These are phyloP conservation scores for Acrobasis suavella DNA, from an alignment of 2,888 invertebrate species.

Conservation along the genomic window DNA sequence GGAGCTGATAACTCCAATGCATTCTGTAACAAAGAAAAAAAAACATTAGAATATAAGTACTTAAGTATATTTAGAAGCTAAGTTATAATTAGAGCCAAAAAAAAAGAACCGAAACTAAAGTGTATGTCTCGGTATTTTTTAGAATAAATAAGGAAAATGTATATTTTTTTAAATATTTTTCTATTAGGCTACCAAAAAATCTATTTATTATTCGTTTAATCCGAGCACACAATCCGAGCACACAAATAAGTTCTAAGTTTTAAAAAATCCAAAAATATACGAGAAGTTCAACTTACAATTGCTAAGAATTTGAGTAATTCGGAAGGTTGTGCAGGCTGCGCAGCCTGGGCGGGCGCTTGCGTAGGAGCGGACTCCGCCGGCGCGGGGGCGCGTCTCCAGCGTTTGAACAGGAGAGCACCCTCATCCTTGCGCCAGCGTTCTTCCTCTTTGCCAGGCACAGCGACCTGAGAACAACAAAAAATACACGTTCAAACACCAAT, in stretches of 20 bases:
- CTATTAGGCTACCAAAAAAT: too few species aligned
- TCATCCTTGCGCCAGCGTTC: conserved; percentile 78
- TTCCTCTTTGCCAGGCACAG: conserved; percentile 76
- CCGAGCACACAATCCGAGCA: too few species aligned
- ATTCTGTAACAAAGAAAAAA: conserved; percentile 85
- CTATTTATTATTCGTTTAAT: too few species aligned
- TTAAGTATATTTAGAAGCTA: not conserved
- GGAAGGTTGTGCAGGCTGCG: conserved; percentile 65
- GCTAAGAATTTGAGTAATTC: conserved; percentile 88
- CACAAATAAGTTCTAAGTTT: too few species aligned
- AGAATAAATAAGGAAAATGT: too few species aligned
- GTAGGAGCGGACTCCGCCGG: conserved; percentile 53
- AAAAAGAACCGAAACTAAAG: too few species aligned
- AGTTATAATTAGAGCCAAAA: conserved; percentile 4
- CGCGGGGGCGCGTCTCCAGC: conserved; percentile 68
- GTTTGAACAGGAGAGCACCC: conserved; percentile 67
- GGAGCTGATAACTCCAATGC: conserved; percentile 95
- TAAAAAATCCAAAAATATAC: not conserved
- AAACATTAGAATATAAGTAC: conserved; percentile 26
- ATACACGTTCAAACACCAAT: conserved; percentile 63
- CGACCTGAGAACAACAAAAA: conserved; percentile 76
- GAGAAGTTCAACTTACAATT: conserved; percentile 85
- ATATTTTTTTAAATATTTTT: too few species aligned
- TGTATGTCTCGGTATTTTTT: too few species aligned
- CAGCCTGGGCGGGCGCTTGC: conserved; percentile 46